Evolutionary conservation across 2,888 invertebrate genomes (phyloP).

Genomic region (Tenthredo scrophulariae): DNA sequence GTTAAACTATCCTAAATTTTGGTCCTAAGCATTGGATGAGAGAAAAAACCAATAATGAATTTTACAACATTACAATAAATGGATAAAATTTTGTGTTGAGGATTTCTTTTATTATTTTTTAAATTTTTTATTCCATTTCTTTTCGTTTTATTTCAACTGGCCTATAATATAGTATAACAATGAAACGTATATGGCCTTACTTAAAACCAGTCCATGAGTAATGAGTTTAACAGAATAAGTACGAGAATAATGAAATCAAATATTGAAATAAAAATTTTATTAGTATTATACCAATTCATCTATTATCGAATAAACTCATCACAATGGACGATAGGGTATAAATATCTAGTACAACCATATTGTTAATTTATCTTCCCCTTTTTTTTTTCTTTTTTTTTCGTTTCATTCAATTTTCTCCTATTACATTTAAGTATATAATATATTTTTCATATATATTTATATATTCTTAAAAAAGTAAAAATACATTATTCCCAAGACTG

Average conservation of each 20-base stretch:
- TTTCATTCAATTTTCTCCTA: background rate
- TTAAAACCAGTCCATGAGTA: background rate
- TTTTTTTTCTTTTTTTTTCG: background rate
- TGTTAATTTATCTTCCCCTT: background rate
- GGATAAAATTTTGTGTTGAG: background rate
- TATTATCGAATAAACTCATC: slow-evolving; percentile 4
- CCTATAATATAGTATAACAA: slow-evolving; percentile 1
- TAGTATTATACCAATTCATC: background rate
- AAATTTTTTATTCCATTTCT: background rate
- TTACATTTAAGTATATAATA: slow-evolving; percentile 24
- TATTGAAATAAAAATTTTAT: slow-evolving; percentile 8
- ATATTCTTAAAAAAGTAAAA: slow-evolving; percentile 61
- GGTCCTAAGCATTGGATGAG: slow-evolving; percentile 28
- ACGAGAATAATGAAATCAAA: slow-evolving; percentile 9
- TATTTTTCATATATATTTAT: slow-evolving; percentile 30
- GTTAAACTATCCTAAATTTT: slow-evolving; percentile 31
- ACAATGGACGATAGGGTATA: background rate
- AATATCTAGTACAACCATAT: slow-evolving; percentile 23
- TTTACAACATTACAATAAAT: background rate
- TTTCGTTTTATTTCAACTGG: background rate
- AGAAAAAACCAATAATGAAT: background rate
- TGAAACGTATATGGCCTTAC: background rate
- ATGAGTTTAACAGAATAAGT: background rate
- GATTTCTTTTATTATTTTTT: background rate
- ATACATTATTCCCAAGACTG: slow-evolving; percentile 55